These are phyloP conservation scores for Clamator glandarius DNA, from an alignment of 2,797 vertebrate genomes.

Conservation along the genomic window DNA sequence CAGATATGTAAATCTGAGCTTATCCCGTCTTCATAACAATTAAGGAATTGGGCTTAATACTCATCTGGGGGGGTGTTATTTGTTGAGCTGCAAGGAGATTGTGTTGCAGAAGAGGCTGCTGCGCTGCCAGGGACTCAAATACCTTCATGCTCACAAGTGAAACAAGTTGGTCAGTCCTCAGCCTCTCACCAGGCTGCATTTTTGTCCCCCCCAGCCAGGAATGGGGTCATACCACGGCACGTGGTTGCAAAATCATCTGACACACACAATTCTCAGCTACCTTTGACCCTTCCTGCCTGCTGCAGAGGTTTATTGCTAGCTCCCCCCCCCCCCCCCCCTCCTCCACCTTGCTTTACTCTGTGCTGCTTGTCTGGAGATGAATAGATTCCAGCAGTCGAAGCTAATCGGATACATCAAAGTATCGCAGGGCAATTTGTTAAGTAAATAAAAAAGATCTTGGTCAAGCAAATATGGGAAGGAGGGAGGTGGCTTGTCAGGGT, in stretches of 20 bases:
- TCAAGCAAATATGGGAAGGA: background rate
- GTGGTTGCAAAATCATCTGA: background rate
- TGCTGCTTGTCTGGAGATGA: background rate
- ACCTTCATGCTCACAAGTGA: background rate
- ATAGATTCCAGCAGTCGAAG: background rate
- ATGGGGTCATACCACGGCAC: accelerated
- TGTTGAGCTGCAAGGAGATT: background rate
- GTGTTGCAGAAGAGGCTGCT: background rate
- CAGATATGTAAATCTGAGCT: conserved; percentile 67
- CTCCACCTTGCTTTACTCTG: background rate
- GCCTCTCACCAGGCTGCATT: accelerated
- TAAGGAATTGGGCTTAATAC: background rate
- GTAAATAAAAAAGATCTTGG: background rate
- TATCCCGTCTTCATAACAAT: background rate
- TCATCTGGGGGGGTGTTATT: background rate
- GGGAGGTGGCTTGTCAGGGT: accelerated
- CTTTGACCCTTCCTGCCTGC: background rate
- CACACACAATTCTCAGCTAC: background rate
- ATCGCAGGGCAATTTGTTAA: background rate
- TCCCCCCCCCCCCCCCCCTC: no score
- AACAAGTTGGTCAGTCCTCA: background rate
- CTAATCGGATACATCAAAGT: conserved; percentile 1
- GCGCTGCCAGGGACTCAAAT: background rate
- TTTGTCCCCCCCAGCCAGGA: background rate
- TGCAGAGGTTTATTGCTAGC: background rate